Evolutionary conservation across 2,113 vertebrate species (phyloP).

Genomic region (Pygoscelis adeliae): DNA sequence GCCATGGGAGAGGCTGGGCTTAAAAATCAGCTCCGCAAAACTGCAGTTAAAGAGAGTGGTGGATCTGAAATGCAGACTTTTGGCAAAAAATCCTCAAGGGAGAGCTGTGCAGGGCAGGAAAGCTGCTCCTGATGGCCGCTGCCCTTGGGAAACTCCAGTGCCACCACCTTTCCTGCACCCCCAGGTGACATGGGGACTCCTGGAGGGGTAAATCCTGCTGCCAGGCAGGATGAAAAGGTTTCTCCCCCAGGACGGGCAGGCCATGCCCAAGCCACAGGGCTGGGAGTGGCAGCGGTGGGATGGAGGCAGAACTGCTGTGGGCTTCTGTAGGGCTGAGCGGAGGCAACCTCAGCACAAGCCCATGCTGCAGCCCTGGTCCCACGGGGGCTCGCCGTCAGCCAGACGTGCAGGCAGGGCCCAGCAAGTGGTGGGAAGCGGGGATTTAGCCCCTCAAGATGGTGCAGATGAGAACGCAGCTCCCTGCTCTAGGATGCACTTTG

Average conservation of each 20-base stretch:
- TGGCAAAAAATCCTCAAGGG: neutral
- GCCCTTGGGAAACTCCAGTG: neutral
- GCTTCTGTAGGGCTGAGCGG: accelerated
- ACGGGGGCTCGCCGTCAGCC: accelerated
- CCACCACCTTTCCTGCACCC: neutral
- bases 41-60: accelerated
- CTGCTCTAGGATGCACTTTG: neutral
- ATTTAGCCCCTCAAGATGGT: neutral
- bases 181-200: neutral
- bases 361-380: neutral
- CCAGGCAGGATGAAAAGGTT: neutral
- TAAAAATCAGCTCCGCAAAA: neutral
- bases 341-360: accelerated
- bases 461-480: accelerated
- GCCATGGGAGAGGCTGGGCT: neutral
- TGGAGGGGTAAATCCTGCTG: neutral
- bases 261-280: neutral
- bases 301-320: neutral
- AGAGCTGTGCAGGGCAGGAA: neutral
- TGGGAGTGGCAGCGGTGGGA: accelerated
- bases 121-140: accelerated
- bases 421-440: accelerated
- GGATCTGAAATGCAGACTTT: neutral
- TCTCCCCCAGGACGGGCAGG: neutral
- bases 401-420: accelerated